Percentiles rank a stretch among this genome's conserved stretches.
Evolutionary conservation across 2,113 vertebrate species (phyloP).

Genomic region (Microcebus tavaratra): DNA sequence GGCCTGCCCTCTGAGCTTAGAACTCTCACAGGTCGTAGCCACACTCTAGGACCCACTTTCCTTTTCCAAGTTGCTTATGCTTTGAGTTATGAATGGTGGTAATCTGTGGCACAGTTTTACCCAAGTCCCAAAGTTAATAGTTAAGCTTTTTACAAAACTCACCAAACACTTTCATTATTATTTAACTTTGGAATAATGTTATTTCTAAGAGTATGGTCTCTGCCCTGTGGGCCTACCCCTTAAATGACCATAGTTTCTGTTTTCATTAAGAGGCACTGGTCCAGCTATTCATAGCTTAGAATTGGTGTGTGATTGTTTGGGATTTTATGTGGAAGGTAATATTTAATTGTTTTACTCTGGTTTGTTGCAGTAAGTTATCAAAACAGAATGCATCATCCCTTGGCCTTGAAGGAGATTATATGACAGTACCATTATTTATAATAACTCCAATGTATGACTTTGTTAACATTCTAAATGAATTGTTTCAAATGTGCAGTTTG

Average conservation of each 20-base stretch:
- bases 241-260: background rate
- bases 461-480: constrained; percentile 38
- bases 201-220: background rate
- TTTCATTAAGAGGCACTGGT: background rate
- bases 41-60: background rate
- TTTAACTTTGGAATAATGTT: constrained; percentile 51
- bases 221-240: background rate
- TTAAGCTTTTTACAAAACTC: constrained; percentile 58
- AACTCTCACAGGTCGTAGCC: constrained; percentile 1
- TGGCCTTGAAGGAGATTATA: background rate
- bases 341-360: background rate
- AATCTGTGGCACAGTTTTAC: background rate
- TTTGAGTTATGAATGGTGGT: background rate
- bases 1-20: constrained; percentile 62
- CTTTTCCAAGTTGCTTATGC: background rate
- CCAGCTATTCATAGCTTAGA: background rate
- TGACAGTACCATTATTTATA: background rate
- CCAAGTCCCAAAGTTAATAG: constrained; percentile 13
- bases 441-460: constrained; percentile 5
- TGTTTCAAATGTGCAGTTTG: background rate
- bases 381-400: background rate
- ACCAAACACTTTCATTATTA: background rate
- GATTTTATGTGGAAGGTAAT: background rate
- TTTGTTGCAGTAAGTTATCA: constrained; percentile 32
- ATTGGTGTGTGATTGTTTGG: background rate